Percentiles rank a stretch among this genome's conserved stretches.
Conservation (phyloP, 2,888 invertebrate genomes). For the Corythucha ciliata region DNA sequence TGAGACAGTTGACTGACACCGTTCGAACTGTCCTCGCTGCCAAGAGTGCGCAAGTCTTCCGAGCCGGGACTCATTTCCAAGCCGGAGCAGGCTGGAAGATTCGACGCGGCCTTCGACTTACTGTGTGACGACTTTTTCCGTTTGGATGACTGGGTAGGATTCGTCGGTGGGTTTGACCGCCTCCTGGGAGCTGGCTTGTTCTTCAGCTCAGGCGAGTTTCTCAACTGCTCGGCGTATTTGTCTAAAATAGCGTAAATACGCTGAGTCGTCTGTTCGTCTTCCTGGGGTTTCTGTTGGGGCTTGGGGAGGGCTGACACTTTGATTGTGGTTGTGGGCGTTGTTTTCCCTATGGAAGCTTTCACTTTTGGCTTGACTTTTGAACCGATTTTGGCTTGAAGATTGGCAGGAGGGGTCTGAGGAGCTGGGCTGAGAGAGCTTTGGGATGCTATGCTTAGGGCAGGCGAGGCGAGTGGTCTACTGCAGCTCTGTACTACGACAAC, state of each 20-base stretch:
- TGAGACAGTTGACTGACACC: conserved; percentile 51
- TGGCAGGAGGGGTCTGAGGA: conserved; percentile 45
- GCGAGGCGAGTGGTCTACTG: conserved; percentile 48
- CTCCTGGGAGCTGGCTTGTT: conserved; percentile 71
- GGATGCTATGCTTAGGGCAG: conserved; percentile 49
- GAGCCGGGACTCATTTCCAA: conserved; percentile 52
- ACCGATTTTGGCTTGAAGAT: conserved; percentile 31
- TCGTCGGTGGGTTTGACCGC: conserved; percentile 62
- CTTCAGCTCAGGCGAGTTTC: conserved; percentile 68
- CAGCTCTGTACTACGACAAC: conserved; percentile 47
- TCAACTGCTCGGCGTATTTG: conserved; percentile 68
- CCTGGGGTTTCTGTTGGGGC: conserved; percentile 63
- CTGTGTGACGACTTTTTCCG: conserved; percentile 57
- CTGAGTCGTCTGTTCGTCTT: conserved; percentile 72
- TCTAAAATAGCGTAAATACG: conserved; percentile 68
- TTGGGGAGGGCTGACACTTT: conserved; percentile 58
- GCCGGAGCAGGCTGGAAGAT: conserved; percentile 33
- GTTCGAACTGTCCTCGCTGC: conserved; percentile 67
- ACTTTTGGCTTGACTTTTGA: conserved; percentile 35
- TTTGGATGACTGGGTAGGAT: conserved; percentile 58
- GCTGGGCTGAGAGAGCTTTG: conserved; percentile 51
- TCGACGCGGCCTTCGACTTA: conserved; percentile 47
- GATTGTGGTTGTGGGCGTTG: conserved; percentile 45
- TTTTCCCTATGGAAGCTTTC: conserved; percentile 42
- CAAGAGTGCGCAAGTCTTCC: conserved; percentile 61